Percentiles rank a stretch among this genome's conserved stretches.
Evolutionary conservation across 2,113 vertebrate genomes (phyloP).

Genomic region (Gasterosteus aculeatus): DNA sequence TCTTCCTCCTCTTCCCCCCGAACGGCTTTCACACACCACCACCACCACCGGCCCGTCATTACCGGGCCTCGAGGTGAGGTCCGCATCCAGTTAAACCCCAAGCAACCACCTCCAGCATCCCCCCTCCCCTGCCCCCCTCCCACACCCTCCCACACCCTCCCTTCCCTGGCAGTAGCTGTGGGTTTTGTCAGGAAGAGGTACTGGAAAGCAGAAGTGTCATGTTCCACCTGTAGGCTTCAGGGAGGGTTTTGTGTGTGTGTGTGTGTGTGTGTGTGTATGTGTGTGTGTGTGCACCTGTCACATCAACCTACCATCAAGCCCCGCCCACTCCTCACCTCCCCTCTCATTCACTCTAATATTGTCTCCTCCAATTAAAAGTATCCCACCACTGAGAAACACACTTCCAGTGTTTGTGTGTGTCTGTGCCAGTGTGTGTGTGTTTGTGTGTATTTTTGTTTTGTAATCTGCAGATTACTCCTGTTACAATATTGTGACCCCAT

Average conservation of each 20-base stretch:
- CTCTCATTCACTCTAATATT: background rate
- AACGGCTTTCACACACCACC: slow-evolving; percentile 97
- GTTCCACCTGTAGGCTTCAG: slow-evolving; percentile 24
- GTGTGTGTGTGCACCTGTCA: background rate
- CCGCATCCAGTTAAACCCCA: slow-evolving; percentile 50
- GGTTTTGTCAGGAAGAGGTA: slow-evolving; percentile 52
- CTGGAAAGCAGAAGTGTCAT: slow-evolving; percentile 6
- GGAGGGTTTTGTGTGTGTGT: slow-evolving; percentile 17
- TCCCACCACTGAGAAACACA: slow-evolving; percentile 1
- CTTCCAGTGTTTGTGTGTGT: slow-evolving; percentile 1
- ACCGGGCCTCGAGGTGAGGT: slow-evolving; percentile 98
- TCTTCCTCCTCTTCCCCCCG: slow-evolving; percentile 85
- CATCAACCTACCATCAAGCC: background rate
- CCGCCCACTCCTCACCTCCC: background rate
- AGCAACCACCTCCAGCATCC: slow-evolving; percentile 39
- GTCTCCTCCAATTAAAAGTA: background rate
- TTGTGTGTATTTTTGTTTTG: background rate
- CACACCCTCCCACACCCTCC: background rate
- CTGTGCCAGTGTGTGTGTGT: slow-evolving; percentile 6
- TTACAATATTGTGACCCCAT: background rate
- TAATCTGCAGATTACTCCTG: background rate
- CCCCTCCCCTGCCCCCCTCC: background rate
- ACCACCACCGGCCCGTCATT: slow-evolving; percentile 98
- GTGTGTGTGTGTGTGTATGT: slow-evolving; percentile 34
- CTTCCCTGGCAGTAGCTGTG: slow-evolving; percentile 8